Evolutionary conservation across 2,888 invertebrate genomes (phyloP).

Genomic region (Aelia acuminata): DNA sequence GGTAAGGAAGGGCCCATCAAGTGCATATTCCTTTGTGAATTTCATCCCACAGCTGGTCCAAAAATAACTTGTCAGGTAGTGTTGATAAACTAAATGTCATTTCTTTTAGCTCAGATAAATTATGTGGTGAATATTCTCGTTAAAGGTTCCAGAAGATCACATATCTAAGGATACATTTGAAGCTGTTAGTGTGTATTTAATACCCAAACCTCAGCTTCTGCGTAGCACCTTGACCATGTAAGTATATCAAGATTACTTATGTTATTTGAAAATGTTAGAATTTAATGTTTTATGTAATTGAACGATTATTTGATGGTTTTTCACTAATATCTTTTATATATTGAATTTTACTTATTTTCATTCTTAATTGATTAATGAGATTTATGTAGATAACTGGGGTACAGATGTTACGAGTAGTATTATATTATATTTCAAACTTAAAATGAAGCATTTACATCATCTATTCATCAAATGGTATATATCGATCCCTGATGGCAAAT

Average conservation of each 20-base stretch:
- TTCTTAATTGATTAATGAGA: too few relatives aligned
- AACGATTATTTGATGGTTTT: not conserved
- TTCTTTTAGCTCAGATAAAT: not conserved
- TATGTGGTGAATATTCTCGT: slow-evolving; percentile 53
- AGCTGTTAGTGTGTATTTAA: slow-evolving; percentile 93
- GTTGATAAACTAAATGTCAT: not conserved
- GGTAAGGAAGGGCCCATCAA: slow-evolving; percentile 83
- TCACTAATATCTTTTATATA: not conserved
- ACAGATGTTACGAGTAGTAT: too few relatives aligned
- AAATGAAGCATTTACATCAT: too few relatives aligned
- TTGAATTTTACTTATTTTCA: not conserved
- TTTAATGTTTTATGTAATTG: not conserved
- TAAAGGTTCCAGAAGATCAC: slow-evolving; percentile 86
- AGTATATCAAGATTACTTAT: slow-evolving; percentile 69
- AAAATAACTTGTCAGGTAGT: slow-evolving; percentile 82
- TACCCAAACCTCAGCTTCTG: slow-evolving; percentile 93
- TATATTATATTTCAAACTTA: too few relatives aligned
- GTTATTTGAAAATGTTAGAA: not conserved
- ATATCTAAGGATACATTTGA: slow-evolving; percentile 95
- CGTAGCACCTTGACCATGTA: slow-evolving; percentile 92
- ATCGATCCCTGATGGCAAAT: too few relatives aligned
- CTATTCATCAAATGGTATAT: too few relatives aligned
- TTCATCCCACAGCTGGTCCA: slow-evolving; percentile 84
- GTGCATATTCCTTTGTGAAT: slow-evolving; percentile 86
- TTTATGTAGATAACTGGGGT: too few relatives aligned